phyloP scores from a whole-genome alignment of 2,113 vertebrate genomes.

The Benitochromis conjunctus region DNA sequence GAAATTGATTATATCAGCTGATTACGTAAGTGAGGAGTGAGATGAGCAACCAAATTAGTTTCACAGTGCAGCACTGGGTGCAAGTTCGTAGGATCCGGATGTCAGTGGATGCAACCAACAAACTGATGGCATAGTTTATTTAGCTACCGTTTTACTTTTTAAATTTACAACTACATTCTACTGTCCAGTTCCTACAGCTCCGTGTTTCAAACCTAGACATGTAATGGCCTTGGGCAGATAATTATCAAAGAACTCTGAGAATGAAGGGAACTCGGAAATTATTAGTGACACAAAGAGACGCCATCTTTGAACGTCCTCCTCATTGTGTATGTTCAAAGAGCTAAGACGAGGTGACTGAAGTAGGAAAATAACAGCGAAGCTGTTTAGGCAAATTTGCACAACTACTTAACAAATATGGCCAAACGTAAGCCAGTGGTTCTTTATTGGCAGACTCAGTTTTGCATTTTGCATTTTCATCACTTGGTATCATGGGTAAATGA shows the following conservation, averaged over 20 bases:
- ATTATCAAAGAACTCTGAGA: background rate
- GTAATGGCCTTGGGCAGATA: background rate
- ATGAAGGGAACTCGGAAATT: background rate
- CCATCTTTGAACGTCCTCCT: background rate
- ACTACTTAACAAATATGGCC: background rate
- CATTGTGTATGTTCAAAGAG: background rate
- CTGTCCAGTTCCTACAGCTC: background rate
- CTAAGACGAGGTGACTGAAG: background rate
- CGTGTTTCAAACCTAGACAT: background rate
- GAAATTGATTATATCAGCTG: conserved; percentile 38
- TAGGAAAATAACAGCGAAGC: background rate
- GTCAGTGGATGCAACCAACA: background rate
- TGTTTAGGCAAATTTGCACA: background rate
- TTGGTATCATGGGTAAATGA: background rate
- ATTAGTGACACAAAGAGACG: background rate
- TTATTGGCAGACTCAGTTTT: background rate
- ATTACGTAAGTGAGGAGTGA: conserved; percentile 15
- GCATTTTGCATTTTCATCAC: background rate
- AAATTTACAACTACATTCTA: background rate
- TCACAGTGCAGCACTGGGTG: background rate
- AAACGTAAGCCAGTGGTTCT: background rate
- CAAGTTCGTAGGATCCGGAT: background rate
- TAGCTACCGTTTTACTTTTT: background rate
- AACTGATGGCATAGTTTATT: background rate
- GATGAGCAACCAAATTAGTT: conserved; percentile 28